Evolutionary conservation across 1,140 invertebrate species (phyloP).

Genomic region (Drosophila willistoni): DNA sequence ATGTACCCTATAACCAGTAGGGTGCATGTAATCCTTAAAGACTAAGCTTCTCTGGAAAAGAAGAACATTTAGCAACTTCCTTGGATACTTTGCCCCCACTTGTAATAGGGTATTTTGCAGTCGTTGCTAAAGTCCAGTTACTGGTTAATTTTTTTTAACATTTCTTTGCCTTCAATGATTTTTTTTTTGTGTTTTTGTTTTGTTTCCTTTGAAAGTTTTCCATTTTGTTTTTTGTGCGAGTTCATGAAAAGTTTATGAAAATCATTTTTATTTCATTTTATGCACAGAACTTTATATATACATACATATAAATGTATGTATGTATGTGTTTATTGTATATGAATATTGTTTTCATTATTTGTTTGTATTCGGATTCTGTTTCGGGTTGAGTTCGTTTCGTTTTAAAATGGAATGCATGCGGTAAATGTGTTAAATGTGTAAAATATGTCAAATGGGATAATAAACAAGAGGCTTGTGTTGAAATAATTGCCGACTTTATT

Average conservation of each 20-base stretch:
- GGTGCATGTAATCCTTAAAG: neutral
- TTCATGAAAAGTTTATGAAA: constrained; percentile 69
- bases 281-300: constrained; percentile 33
- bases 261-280: constrained; percentile 54
- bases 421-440: constrained; percentile 26
- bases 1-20: neutral
- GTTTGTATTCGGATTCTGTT: neutral
- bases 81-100: neutral
- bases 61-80: too few species aligned
- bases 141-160: neutral
- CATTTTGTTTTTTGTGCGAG: constrained; percentile 26
- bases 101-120: neutral
- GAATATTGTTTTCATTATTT: constrained; percentile 8
- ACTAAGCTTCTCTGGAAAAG: constrained; percentile 14
- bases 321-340: neutral
- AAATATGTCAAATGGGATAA: constrained; percentile 47
- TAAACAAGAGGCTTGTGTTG: constrained; percentile 58
- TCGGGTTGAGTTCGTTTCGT: neutral
- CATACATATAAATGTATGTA: neutral
- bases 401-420: constrained; percentile 13
- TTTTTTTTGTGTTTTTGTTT: constrained; percentile 30
- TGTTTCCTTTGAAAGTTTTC: constrained; percentile 42
- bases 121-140: neutral
- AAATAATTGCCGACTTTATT: constrained; percentile 74
- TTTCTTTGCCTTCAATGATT: neutral